Evolutionary conservation across 2,888 invertebrate species (phyloP).

Genomic region (Cheilosia variabilis): DNA sequence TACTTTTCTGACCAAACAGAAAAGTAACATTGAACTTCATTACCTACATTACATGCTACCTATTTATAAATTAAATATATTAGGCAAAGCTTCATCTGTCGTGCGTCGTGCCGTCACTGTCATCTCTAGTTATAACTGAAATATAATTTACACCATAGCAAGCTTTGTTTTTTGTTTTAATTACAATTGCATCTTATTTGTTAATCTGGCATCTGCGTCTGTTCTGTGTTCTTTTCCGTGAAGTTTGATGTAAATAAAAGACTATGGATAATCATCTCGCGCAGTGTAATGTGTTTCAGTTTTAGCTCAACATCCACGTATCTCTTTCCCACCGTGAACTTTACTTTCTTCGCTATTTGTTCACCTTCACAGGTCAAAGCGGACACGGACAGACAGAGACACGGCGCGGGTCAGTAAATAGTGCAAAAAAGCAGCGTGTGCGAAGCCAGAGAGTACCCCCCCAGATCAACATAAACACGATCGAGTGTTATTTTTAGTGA

Average conservation of each 20-base stretch:
- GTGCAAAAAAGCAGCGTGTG: conserved; percentile 20
- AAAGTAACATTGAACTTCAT: too few species aligned
- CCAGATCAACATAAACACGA: neutral
- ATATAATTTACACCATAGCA: neutral
- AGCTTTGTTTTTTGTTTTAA: neutral
- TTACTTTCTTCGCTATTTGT: conserved; percentile 7
- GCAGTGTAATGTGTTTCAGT: too few species aligned
- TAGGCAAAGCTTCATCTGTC: too few species aligned
- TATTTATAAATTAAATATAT: too few species aligned
- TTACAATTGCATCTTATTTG: neutral
- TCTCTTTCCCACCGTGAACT: conserved; percentile 15
- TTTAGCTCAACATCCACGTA: conserved; percentile 5
- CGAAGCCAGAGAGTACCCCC: neutral
- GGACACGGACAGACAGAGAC: conserved; percentile 5
- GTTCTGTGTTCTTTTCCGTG: neutral
- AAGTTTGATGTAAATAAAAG: neutral
- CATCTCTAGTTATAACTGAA: too few species aligned
- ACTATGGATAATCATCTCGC: too few species aligned
- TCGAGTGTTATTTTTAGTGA: too few species aligned
- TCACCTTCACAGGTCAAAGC: conserved; percentile 25
- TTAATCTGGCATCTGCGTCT: neutral
- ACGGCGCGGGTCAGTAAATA: neutral
- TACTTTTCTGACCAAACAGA: too few species aligned
- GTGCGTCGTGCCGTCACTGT: too few species aligned
- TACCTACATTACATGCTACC: too few species aligned